Conservation (phyloP, 1,140 invertebrate genomes). For the Linepithema humile region DNA sequence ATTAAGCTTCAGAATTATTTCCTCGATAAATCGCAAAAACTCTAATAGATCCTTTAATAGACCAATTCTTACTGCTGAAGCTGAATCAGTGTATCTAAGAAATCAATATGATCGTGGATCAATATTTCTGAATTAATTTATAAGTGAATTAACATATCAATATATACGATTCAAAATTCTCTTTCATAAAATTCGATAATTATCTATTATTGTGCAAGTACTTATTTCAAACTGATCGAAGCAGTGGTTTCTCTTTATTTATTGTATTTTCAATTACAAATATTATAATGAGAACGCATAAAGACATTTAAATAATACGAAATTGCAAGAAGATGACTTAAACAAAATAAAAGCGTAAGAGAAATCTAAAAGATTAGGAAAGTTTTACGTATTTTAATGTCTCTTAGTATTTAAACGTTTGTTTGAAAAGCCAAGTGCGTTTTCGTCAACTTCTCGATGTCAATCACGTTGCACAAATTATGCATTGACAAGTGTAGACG, state of each 20-base stretch:
- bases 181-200: too few species aligned
- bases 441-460: background rate
- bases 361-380: background rate
- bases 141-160: too few species aligned
- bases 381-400: too few species aligned
- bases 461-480: background rate
- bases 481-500: background rate
- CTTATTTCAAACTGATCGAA: slow-evolving; percentile 30
- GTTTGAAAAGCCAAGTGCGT: background rate
- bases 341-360: background rate
- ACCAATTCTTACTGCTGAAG: slow-evolving; percentile 37
- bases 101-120: too few species aligned
- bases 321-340: background rate
- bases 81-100: too few species aligned
- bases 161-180: too few species aligned
- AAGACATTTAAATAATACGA: too few species aligned
- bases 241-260: slow-evolving; percentile 50
- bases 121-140: too few species aligned
- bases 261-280: slow-evolving; percentile 66
- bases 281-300: background rate
- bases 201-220: too few species aligned
- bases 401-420: background rate
- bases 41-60: slow-evolving; percentile 62
- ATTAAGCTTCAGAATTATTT: slow-evolving; percentile 50
- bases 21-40: slow-evolving; percentile 28